phyloP scores from a whole-genome alignment of 1,140 invertebrate genomes.

The Oncopodura yosiiana region DNA sequence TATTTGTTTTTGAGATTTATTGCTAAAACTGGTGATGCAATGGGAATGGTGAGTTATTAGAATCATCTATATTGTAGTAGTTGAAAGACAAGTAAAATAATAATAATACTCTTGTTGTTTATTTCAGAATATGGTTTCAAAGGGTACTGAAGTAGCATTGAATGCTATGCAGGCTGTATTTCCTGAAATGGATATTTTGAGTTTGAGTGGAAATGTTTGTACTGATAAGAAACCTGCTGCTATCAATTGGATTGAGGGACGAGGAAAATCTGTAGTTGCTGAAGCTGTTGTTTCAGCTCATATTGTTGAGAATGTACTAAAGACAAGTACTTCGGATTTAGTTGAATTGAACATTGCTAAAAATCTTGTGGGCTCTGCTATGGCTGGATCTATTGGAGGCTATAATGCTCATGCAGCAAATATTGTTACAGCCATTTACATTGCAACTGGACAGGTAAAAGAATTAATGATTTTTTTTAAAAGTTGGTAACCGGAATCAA shows the following conservation, averaged over 20 bases:
- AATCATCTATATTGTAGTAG: no score
- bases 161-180: constrained; percentile 60
- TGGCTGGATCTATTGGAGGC: constrained; percentile 87
- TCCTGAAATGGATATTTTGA: constrained; percentile 83
- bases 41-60: no score
- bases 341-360: constrained; percentile 88
- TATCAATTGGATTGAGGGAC: constrained; percentile 96
- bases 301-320: constrained; percentile 66
- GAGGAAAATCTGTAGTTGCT: constrained; percentile 92
- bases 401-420: constrained; percentile 99
- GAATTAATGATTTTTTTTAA: not conserved
- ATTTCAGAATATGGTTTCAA: constrained; percentile 99
- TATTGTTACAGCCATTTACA: constrained; percentile 94
- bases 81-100: no score
- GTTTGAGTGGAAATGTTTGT: constrained; percentile 94
- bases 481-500: not conserved
- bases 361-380: constrained; percentile 87
- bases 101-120: no score
- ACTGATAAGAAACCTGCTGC: constrained; percentile 96
- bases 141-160: constrained; percentile 81
- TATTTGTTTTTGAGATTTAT: constrained; percentile 86
- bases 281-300: constrained; percentile 75
- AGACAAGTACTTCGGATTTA: constrained; percentile 73
- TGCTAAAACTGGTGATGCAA: constrained; percentile 95
- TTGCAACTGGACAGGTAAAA: constrained; percentile 84